phyloP scores from a whole-genome alignment of 2,888 invertebrate genomes.

The Ryuthela nishihirai region DNA sequence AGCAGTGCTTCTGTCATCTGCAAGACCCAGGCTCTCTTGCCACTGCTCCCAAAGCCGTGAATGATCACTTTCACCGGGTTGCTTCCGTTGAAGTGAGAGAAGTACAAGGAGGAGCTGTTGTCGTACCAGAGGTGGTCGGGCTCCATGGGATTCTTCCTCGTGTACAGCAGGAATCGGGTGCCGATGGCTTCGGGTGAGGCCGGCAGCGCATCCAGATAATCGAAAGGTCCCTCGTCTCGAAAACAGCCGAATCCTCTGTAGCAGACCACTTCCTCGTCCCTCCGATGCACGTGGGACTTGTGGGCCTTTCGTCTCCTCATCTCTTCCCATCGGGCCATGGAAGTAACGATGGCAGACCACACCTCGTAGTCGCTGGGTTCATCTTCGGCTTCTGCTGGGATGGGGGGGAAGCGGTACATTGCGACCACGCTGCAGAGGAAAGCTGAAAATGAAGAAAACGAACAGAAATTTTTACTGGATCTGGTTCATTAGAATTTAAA shows the following conservation, averaged over 20 bases:
- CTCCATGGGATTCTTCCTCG: constrained; percentile 45
- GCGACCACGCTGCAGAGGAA: neutral
- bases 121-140: constrained; percentile 48
- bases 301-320: constrained; percentile 26
- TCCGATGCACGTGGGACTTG: constrained; percentile 53
- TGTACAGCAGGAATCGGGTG: constrained; percentile 73
- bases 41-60: constrained; percentile 89
- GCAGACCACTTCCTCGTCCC: constrained; percentile 75
- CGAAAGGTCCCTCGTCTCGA: constrained; percentile 75
- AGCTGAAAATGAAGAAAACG: neutral
- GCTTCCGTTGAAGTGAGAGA: constrained; percentile 70
- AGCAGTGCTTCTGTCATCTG: constrained; percentile 87
- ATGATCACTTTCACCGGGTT: constrained; percentile 84
- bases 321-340: constrained; percentile 64
- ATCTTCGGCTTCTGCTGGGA: constrained; percentile 3
- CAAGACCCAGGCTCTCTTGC: constrained; percentile 87
- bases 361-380: constrained; percentile 37
- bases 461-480: too few species aligned
- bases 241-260: constrained; percentile 89
- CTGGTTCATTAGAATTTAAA: too few species aligned
- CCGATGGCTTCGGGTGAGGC: constrained; percentile 58
- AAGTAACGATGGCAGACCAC: constrained; percentile 62
- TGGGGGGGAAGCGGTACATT: neutral
- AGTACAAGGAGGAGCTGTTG: constrained; percentile 58
- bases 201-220: constrained; percentile 84